Evolutionary conservation across 2,797 vertebrate species (phyloP), one percentile per base, ranked within the genome.

Genomic region (Poeciliopsis presidionis): DNA sequence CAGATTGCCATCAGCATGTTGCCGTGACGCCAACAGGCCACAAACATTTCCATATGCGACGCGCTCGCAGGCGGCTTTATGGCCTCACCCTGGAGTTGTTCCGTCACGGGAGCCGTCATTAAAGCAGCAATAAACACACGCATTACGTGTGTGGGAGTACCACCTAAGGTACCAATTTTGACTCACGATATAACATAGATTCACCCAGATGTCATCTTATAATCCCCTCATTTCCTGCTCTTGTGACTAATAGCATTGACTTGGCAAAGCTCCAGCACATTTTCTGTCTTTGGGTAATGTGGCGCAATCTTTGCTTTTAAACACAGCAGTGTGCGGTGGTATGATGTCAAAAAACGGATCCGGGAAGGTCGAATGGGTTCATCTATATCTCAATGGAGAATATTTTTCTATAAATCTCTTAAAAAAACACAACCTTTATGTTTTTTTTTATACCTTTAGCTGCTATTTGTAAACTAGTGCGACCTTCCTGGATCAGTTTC

Each of bases 151-250:
- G 25, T 74, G 79, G 73, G 49, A 61, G 77, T 7, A 0, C 41
- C 14, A 49, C 43, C 30, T 4, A 65, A 59, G 1, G 57, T 33
- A n/a, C 9, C 39, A 4, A 11, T 65, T 81, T 69, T 20, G 9
- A 3, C 3, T 5, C 39, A 3, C 1, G 6, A 30, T n/a, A n/a
- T 5, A 53, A 79, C 4, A 30, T 33, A 14, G 46, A 80, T 11
- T 25, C 18, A 18, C 25, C 45, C n/a, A 36, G 43, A 20, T 45
- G 45, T 63, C 5, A 1, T 71, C 80, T 86, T 90, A 76, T 16
- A 16, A 7, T 63, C 41, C 25, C 22, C 53, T 28, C 71, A 73
- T 76, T 89, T 87, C 80, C 85, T 84, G 63, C 72, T 69, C 75
- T 81, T n/a, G 16, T 49, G 79, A 81, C 18, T 39, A 4, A 49